These are phyloP conservation scores for Gallinago solitaria DNA, from an alignment of 2,797 vertebrate genomes.

Conservation along the genomic window DNA sequence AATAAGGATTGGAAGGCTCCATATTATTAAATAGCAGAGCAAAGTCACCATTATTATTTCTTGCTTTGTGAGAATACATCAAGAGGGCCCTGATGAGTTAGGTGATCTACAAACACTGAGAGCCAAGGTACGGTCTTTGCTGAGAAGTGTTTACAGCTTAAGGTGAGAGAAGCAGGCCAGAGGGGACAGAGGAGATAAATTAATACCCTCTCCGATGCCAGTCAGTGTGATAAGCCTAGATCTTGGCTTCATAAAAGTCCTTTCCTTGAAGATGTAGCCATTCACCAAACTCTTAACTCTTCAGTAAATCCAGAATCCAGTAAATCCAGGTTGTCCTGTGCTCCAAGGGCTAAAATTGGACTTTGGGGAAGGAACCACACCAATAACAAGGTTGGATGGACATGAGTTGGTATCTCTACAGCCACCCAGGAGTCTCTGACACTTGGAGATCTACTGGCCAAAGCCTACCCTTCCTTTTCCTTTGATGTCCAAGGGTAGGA, in stretches of 20 bases:
- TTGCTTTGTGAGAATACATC: neutral
- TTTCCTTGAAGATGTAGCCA: neutral
- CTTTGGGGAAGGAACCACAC: neutral
- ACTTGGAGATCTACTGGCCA: neutral
- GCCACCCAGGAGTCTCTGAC: neutral
- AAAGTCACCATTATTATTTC: neutral
- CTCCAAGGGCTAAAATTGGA: neutral
- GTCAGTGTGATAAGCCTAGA: neutral
- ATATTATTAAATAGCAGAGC: conserved; percentile 10
- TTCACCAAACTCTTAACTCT: neutral
- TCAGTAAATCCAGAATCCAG: neutral
- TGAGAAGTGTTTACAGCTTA: neutral
- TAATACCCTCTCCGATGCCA: neutral
- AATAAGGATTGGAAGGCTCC: neutral
- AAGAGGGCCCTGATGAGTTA: neutral
- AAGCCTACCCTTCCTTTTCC: neutral
- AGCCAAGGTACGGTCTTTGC: neutral
- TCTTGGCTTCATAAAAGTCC: neutral
- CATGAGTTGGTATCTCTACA: neutral
- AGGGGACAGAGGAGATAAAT: neutral
- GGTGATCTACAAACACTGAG: neutral
- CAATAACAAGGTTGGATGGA: neutral
- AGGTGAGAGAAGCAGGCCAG: neutral
- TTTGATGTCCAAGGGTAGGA: neutral
- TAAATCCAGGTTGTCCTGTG: neutral